Percentiles rank a stretch among this genome's conserved stretches.
These are phyloP conservation scores for Agriopis leucophaearia DNA, from an alignment of 2,888 invertebrate species.

Conservation along the genomic window DNA sequence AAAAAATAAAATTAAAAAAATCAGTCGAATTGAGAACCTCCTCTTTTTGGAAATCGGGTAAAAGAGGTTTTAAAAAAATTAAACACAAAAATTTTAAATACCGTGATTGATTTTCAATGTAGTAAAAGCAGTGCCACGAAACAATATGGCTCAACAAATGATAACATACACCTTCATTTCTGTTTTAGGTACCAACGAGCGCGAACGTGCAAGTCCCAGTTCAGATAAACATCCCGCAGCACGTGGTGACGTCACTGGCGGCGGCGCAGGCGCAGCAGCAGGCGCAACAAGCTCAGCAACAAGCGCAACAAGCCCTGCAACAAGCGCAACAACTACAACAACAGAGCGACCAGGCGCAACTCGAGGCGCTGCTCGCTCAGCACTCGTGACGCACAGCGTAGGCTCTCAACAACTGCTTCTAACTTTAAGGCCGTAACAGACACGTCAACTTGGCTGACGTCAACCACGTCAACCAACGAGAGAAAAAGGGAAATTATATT, in stretches of 20 bases:
- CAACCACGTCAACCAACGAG: too few relatives aligned
- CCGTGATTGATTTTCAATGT: too few relatives aligned
- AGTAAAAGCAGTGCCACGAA: too few relatives aligned
- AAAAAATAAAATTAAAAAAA: too few relatives aligned
- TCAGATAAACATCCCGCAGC: constrained; percentile 89
- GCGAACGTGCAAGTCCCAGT: constrained; percentile 87
- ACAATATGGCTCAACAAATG: not conserved
- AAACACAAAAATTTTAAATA: too few relatives aligned
- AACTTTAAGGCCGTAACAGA: not conserved
- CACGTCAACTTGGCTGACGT: too few relatives aligned
- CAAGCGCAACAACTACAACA: constrained; percentile 42
- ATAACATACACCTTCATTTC: not conserved
- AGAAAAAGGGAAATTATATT: too few relatives aligned
- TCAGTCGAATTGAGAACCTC: too few relatives aligned
- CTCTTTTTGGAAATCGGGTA: too few relatives aligned
- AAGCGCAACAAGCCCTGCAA: constrained; percentile 35
- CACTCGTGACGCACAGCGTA: constrained; percentile 68
- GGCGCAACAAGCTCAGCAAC: constrained; percentile 50
- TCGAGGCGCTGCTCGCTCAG: constrained; percentile 73
- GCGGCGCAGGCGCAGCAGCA: constrained; percentile 56
- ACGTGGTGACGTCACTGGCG: constrained; percentile 75
- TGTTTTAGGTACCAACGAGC: constrained; percentile 86
- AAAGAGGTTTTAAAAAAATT: too few relatives aligned
- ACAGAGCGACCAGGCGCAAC: constrained; percentile 71
- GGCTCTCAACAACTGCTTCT: not conserved